Evolutionary conservation across 2,888 invertebrate genomes (phyloP).

Genomic region (Cenopis cana): DNA sequence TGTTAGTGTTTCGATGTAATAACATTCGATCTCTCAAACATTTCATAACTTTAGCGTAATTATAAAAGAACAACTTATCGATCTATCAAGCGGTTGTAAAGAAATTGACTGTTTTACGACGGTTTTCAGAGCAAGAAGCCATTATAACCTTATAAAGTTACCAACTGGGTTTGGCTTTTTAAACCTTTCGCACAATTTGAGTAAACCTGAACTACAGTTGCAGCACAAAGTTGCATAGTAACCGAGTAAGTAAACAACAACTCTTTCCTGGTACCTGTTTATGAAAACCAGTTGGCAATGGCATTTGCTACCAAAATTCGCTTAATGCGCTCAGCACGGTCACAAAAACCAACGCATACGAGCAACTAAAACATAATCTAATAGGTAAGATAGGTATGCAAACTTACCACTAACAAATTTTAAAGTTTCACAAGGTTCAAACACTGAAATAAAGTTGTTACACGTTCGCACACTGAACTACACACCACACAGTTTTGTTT

Average conservation of each 20-base stretch:
- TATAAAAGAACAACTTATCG: slow-evolving; percentile 20
- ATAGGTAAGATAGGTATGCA: slow-evolving; percentile 46
- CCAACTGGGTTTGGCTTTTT: slow-evolving; percentile 6
- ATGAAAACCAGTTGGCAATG: slow-evolving; percentile 46
- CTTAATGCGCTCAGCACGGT: slow-evolving; percentile 25
- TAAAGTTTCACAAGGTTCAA: slow-evolving; percentile 46
- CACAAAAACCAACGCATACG: slow-evolving; percentile 46
- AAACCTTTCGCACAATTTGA: slow-evolving; percentile 1
- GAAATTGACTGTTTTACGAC: not conserved
- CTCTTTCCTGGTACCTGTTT: slow-evolving; percentile 5
- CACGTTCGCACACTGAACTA: slow-evolving; percentile 35
- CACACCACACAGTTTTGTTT: slow-evolving; percentile 32
- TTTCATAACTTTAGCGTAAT: slow-evolving; percentile 13
- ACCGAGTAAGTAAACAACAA: slow-evolving; percentile 38
- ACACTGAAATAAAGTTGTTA: slow-evolving; percentile 29
- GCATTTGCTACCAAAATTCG: slow-evolving; percentile 27
- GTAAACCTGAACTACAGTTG: slow-evolving; percentile 7
- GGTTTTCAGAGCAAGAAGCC: slow-evolving; percentile 20
- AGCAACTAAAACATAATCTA: slow-evolving; percentile 32
- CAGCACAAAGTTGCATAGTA: slow-evolving; percentile 27
- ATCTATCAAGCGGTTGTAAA: slow-evolving; percentile 11
- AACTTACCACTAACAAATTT: slow-evolving; percentile 76
- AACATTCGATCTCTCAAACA: slow-evolving; percentile 5
- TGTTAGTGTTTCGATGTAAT: not conserved
- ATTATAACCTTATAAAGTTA: slow-evolving; percentile 21